Evolutionary conservation across 2,113 vertebrate species (phyloP), one percentile per base, ranked within the genome.

Genomic region (Castor canadensis): DNA sequence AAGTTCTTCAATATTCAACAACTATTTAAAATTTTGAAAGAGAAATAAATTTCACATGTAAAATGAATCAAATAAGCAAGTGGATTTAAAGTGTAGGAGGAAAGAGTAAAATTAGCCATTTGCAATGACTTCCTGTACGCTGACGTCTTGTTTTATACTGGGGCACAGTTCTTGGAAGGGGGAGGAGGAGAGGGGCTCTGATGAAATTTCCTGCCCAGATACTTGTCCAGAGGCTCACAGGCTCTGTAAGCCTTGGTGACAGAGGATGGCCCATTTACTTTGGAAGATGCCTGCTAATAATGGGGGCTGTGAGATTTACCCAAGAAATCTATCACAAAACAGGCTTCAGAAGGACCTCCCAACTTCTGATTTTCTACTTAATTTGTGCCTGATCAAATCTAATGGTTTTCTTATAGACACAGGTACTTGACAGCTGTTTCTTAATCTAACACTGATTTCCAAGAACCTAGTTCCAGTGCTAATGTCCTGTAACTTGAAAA

Each of bases 61-160:
- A 96, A 96, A 80, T 89, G 77, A 28, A 95, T 97, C 82, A 94
- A 87, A 95, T 95, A 95, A 97, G 95, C 64, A 96, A 95, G 66
- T 56, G 66, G 82, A 82, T 92, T 95, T 88, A 81, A 93, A 88
- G 52, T 49, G 87, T 75, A 93, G 82, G 91, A 95, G 83, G 79
- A 96, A 95, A 19, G 54, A 97, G 69, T 89, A 80, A 87, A 94
- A 88, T 93, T 95, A 95, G 77, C 89, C 73, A 38, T 96, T 91
- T 94, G 58, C 73, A 52, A 17, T 93, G 93, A 95, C 54, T 97
- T 95, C 90, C 77, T 83, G 64, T 40, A 22, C 28, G 82, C 82
- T 92, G 77, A 67, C 19, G 71, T 62, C 91, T 93, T 86, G 73
- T 91, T 96, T 96, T 96, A 79, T 60, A 87, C 67, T 54, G 52